Conservation (phyloP, 2,888 invertebrate species). For the Graphium colonna region DNA sequence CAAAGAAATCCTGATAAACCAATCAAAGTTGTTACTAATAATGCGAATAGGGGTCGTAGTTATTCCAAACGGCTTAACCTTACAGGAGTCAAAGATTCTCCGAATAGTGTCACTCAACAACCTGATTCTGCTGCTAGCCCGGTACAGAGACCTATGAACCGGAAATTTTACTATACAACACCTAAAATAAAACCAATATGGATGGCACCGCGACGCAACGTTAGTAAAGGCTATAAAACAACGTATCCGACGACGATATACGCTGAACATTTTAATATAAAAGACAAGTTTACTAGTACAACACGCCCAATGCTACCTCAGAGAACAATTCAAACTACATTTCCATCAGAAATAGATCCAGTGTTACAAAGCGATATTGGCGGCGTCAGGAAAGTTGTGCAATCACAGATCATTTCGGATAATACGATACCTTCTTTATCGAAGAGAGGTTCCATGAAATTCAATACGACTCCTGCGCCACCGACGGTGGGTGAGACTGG, state of each 20-base stretch:
- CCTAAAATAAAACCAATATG: constrained; percentile 65
- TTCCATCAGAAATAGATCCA: constrained; percentile 73
- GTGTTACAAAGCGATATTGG: constrained; percentile 63
- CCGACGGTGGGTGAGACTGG: constrained; percentile 47
- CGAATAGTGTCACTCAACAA: constrained; percentile 60
- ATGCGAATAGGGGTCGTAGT: constrained; percentile 51
- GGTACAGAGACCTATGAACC: constrained; percentile 43
- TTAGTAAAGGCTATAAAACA: constrained; percentile 41
- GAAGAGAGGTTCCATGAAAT: constrained; percentile 75
- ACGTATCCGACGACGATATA: constrained; percentile 62
- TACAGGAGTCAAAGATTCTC: constrained; percentile 55
- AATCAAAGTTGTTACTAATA: constrained; percentile 45
- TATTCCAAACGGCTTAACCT: constrained; percentile 66
- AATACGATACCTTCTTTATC: constrained; percentile 70
- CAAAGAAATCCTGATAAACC: constrained; percentile 49
- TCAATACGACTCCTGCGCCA: constrained; percentile 47
- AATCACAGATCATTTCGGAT: constrained; percentile 63
- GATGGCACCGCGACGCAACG: constrained; percentile 64
- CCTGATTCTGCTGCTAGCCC: constrained; percentile 41
- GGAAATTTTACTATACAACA: constrained; percentile 64
- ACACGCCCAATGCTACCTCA: constrained; percentile 39
- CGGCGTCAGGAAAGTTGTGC: constrained; percentile 61
- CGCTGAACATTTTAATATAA: constrained; percentile 65
- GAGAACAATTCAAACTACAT: constrained; percentile 57
- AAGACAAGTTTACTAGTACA: constrained; percentile 48